Conservation (phyloP, 2,888 invertebrate genomes). For the Hirtodrosophila duncani region DNA sequence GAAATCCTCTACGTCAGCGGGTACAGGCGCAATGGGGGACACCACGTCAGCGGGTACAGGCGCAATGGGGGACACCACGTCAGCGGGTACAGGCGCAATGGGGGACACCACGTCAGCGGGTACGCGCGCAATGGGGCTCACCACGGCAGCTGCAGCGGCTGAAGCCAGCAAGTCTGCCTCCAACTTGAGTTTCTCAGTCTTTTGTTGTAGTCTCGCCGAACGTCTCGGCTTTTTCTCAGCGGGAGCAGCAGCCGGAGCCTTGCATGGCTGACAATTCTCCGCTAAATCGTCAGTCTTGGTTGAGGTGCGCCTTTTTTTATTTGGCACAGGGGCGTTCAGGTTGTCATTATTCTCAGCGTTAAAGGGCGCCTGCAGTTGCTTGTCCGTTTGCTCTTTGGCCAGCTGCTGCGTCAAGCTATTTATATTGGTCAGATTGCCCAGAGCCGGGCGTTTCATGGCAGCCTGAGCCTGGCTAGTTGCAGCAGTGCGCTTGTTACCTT, state of each 20-base stretch:
- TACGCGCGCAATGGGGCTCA: no score
- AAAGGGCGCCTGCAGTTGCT: slow-evolving; percentile 55
- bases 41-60: slow-evolving; percentile 83
- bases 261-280: slow-evolving; percentile 46
- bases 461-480: slow-evolving; percentile 39
- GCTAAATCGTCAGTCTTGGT: slow-evolving; percentile 52
- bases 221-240: slow-evolving; percentile 36
- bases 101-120: no score
- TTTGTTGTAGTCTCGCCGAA: slow-evolving; percentile 62
- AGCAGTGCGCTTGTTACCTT: slow-evolving; percentile 65
- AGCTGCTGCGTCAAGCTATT: slow-evolving; percentile 65
- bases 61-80: slow-evolving; percentile 80
- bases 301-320: slow-evolving; percentile 67
- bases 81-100: slow-evolving; percentile 83
- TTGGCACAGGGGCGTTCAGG: slow-evolving; percentile 24
- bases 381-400: slow-evolving; percentile 57
- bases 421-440: slow-evolving; percentile 90
- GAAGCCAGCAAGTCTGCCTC: neutral
- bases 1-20: slow-evolving; percentile 86
- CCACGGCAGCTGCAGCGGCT: slow-evolving; percentile 11
- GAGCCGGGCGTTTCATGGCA: slow-evolving; percentile 85
- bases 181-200: slow-evolving; percentile 46
- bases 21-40: slow-evolving; percentile 79
- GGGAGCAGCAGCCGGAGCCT: slow-evolving; percentile 7
- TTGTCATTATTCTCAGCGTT: slow-evolving; percentile 64